A percentile compares a stretch with the other conserved stretches of the same genome.
phyloP scores from a whole-genome alignment of 2,888 invertebrate genomes.

The Incurvaria masculella region DNA sequence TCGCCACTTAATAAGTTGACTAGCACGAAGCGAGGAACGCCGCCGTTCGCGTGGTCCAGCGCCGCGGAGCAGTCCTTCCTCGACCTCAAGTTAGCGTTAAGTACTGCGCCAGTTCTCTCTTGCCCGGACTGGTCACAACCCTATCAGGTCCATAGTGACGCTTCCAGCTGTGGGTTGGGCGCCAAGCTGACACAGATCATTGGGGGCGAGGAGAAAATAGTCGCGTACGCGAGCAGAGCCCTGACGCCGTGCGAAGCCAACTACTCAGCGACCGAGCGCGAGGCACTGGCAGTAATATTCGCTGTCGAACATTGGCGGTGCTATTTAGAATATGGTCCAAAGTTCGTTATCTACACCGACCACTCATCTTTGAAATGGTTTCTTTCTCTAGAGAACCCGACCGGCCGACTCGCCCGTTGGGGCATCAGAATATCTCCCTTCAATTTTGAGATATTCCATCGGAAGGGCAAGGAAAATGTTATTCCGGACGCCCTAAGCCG shows the following conservation, averaged over 20 bases:
- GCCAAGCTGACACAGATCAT: background rate
- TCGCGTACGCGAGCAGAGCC: constrained; percentile 14
- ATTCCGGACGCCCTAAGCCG: constrained; percentile 11
- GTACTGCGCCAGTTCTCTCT: background rate
- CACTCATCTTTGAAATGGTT: constrained; percentile 10
- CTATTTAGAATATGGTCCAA: background rate
- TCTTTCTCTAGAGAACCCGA: constrained; percentile 4
- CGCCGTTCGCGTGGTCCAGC: background rate
- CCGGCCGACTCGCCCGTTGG: constrained; percentile 6
- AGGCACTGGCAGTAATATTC: constrained; percentile 18
- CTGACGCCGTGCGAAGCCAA: constrained; percentile 4
- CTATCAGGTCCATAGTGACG: background rate
- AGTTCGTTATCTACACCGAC: background rate
- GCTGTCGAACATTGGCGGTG: constrained; percentile 9
- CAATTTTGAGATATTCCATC: constrained; percentile 9
- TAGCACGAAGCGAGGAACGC: background rate
- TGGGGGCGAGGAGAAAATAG: background rate
- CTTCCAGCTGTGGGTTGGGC: background rate
- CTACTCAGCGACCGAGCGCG: constrained; percentile 20
- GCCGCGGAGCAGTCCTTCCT: background rate
- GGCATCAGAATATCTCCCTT: constrained; percentile 4
- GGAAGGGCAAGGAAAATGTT: constrained; percentile 7
- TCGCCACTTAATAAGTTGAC: background rate
- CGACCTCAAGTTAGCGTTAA: background rate
- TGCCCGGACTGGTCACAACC: background rate